Evolutionary conservation across 2,888 invertebrate species (phyloP).

Genomic region (Hyalella azteca): DNA sequence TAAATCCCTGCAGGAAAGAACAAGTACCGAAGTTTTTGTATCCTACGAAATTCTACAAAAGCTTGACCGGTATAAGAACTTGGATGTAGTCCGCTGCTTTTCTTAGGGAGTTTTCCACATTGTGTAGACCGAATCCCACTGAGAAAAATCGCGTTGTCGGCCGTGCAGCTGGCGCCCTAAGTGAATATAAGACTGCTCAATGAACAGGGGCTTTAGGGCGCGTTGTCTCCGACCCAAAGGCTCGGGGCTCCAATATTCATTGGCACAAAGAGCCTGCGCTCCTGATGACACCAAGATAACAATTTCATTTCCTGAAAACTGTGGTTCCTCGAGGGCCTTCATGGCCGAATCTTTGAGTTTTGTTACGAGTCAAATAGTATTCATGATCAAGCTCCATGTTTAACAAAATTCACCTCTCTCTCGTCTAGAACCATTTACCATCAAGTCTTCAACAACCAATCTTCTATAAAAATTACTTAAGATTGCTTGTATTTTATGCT

Average conservation of each 20-base stretch:
- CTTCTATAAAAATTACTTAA: too few species aligned
- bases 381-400: too few species aligned
- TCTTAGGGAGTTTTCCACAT: not conserved
- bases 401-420: too few species aligned
- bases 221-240: conserved; percentile 27
- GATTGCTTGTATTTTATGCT: too few species aligned
- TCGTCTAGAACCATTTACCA: too few species aligned
- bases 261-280: conserved; percentile 24
- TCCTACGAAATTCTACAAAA: too few species aligned
- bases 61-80: too few species aligned
- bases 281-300: conserved; percentile 19
- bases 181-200: conserved; percentile 16
- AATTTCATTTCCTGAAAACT: conserved; percentile 27
- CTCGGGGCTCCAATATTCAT: conserved; percentile 6
- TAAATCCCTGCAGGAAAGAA: too few species aligned
- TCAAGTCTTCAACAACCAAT: too few species aligned
- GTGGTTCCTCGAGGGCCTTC: not conserved
- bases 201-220: conserved; percentile 23
- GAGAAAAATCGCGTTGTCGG: not conserved
- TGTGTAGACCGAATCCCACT: conserved; percentile 6
- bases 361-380: not conserved
- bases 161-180: conserved; percentile 10
- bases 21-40: too few species aligned
- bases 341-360: not conserved
- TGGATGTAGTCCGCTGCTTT: too few species aligned